Conservation (phyloP, 2,888 invertebrate species). For the Ophraella communa region DNA sequence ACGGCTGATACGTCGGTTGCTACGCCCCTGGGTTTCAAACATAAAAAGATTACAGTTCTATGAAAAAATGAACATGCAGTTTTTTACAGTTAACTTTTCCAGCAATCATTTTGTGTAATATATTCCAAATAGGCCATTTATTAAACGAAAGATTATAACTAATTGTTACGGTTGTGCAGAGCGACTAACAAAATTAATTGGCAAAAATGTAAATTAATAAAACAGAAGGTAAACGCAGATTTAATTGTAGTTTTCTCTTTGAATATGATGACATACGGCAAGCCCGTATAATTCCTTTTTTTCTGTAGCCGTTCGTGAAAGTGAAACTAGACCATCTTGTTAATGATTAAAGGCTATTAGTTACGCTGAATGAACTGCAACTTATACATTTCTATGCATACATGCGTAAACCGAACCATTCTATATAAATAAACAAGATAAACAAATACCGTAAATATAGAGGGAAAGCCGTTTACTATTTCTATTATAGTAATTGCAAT, state of each 20-base stretch:
- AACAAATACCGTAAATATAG: background rate
- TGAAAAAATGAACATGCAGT: too few relatives aligned
- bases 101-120: too few relatives aligned
- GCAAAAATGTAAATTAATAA: background rate
- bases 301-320: conserved; percentile 32
- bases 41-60: too few relatives aligned
- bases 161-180: too few relatives aligned
- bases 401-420: background rate
- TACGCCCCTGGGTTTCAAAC: too few relatives aligned
- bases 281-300: conserved; percentile 31
- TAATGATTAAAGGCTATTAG: conserved; percentile 27
- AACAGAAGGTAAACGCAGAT: background rate
- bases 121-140: too few relatives aligned
- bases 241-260: conserved; percentile 9
- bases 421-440: conserved; percentile 4
- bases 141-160: too few relatives aligned
- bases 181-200: too few relatives aligned
- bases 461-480: conserved; percentile 3
- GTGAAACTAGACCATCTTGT: conserved; percentile 41
- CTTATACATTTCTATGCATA: conserved; percentile 6
- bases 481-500: too few relatives aligned
- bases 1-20: too few relatives aligned
- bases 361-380: conserved; percentile 16
- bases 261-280: conserved; percentile 34
- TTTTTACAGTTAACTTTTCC: too few relatives aligned